Conservation (phyloP, 2,797 vertebrate genomes). For the Oreonectes daqikongensis region DNA sequence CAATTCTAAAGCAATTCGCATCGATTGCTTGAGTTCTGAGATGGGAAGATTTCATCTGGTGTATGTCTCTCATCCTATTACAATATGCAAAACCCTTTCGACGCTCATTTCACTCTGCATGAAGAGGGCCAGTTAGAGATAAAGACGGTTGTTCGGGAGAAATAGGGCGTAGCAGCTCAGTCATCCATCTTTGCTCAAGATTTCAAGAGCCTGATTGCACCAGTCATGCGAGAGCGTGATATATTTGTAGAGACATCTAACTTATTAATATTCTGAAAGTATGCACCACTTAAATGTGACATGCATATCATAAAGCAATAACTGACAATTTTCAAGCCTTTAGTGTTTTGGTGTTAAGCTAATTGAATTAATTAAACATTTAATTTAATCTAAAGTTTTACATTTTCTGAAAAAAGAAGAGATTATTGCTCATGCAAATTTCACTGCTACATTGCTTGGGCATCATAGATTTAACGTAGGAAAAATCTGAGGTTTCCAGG, state of each 20-base stretch:
- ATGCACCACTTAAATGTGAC: neutral
- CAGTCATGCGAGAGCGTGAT: conserved; percentile 11
- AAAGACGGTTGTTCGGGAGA: conserved; percentile 46
- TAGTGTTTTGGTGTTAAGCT: neutral
- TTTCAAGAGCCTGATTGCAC: conserved; percentile 31
- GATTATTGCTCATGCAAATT: neutral
- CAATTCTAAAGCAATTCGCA: conserved; percentile 37
- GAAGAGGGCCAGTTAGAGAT: conserved; percentile 37
- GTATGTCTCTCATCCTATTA: conserved; percentile 49
- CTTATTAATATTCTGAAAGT: conserved; percentile 20
- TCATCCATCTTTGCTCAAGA: conserved; percentile 40
- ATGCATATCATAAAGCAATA: neutral
- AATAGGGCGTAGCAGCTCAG: conserved; percentile 34
- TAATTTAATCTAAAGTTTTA: neutral
- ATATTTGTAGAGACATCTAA: neutral
- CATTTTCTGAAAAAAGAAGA: neutral
- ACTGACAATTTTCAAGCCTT: neutral
- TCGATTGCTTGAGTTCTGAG: conserved; percentile 14
- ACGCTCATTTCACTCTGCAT: conserved; percentile 29
- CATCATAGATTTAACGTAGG: neutral
- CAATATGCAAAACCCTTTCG: conserved; percentile 39
- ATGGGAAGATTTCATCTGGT: conserved; percentile 28
- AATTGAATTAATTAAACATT: neutral
- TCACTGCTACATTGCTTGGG: neutral
- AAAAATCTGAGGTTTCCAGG: neutral